A percentile compares a stretch with the other conserved stretches of the same genome.
phyloP scores from a whole-genome alignment of 2,888 invertebrate genomes.

The Coenonympha glycerion region DNA sequence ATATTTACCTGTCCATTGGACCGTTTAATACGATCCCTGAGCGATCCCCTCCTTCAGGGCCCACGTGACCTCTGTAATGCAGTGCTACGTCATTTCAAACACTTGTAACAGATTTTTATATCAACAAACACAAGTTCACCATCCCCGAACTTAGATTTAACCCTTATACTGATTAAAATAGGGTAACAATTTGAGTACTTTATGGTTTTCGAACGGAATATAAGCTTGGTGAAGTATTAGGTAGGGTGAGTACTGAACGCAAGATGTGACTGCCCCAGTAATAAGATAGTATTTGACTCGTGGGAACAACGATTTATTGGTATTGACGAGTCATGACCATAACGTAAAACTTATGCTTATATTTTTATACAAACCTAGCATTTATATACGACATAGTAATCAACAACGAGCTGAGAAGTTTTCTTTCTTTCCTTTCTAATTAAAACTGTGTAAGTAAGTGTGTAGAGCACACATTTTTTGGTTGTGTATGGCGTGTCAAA shows the following conservation, averaged over 20 bases:
- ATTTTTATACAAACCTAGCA: not conserved
- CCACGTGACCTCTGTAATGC: constrained; percentile 56
- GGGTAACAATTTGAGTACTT: constrained; percentile 29
- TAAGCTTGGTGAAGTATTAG: constrained; percentile 32
- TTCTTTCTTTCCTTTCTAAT: too few relatives aligned
- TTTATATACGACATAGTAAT: too few relatives aligned
- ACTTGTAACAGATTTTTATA: constrained; percentile 65
- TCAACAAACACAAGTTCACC: constrained; percentile 29
- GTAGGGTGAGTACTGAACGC: constrained; percentile 51
- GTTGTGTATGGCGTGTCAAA: too few relatives aligned
- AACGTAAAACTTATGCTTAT: constrained; percentile 9
- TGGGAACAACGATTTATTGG: constrained; percentile 47
- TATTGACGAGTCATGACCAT: constrained; percentile 19
- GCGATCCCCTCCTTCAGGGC: too few relatives aligned
- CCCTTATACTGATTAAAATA: constrained; percentile 26
- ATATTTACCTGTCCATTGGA: constrained; percentile 72
- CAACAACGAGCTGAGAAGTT: too few relatives aligned
- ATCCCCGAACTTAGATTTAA: not conserved
- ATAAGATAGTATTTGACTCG: constrained; percentile 65
- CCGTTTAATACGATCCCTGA: constrained; percentile 62
- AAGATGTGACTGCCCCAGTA: constrained; percentile 44
- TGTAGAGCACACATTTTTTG: too few relatives aligned
- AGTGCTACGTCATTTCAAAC: constrained; percentile 63
- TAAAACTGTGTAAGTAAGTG: too few relatives aligned
- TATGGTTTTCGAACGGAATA: not conserved